Conservation (phyloP, 2,888 invertebrate genomes). For the Ophion ellenae region DNA sequence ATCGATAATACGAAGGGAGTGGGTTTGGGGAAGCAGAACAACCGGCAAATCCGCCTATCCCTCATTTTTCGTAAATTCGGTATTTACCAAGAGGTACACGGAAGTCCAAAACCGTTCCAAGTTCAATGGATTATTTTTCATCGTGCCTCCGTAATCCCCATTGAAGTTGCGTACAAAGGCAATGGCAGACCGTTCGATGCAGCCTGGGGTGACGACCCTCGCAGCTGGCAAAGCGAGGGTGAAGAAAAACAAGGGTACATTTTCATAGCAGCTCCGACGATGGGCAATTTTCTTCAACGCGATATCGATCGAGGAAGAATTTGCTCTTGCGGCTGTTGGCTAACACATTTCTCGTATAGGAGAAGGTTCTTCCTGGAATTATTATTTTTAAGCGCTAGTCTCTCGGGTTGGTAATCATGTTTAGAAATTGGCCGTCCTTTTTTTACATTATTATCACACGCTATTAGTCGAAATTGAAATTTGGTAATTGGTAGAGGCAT, state of each 20-base stretch:
- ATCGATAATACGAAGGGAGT: not conserved
- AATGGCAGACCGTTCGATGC: conserved; percentile 39
- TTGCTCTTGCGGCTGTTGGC: not conserved
- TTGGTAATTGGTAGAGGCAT: too few relatives aligned
- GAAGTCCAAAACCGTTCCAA: not conserved
- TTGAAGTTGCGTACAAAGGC: conserved; percentile 7
- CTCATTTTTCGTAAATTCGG: conserved; percentile 7
- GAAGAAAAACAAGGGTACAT: conserved; percentile 29
- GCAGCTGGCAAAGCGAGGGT: conserved; percentile 39
- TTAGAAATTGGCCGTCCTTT: not conserved
- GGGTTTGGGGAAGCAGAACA: too few relatives aligned
- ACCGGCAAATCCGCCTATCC: not conserved
- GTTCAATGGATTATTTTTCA: conserved; percentile 4
- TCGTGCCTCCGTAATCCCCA: not conserved
- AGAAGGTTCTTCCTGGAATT: not conserved
- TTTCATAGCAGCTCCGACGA: conserved; percentile 38
- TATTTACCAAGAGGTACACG: not conserved
- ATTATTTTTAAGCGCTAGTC: not conserved
- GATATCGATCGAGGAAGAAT: conserved; percentile 51
- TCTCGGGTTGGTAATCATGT: not conserved
- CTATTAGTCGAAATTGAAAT: too few relatives aligned
- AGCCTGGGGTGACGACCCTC: conserved; percentile 49
- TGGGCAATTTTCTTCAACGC: conserved; percentile 26
- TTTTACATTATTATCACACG: too few relatives aligned
- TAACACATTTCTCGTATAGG: not conserved